Evolutionary conservation across 2,888 invertebrate genomes (phyloP), one percentile per base, ranked within the genome.

Genomic region (Scaptomyza cyrtandrae): DNA sequence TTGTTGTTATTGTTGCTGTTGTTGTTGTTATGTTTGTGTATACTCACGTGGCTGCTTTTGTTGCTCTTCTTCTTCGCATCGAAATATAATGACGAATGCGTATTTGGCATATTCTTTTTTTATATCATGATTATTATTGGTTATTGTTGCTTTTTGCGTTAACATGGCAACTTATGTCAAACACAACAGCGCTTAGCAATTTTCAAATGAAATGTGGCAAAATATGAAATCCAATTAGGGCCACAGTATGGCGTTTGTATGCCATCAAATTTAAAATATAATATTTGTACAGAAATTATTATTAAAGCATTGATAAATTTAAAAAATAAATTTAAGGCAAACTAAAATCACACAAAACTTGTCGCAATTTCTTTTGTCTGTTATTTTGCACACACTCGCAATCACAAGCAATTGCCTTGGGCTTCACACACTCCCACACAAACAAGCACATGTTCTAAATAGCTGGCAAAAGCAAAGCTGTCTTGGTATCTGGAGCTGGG

Each of bases 111-210:
- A 43, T 52, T 57, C 39, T 78, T 57, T 54, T 49, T 67, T 48
- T 33, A n/a, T 60, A 44, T 64, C 60, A 29, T 49, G n/a, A 24
- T 54, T 55, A n/a, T 9, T 27, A 24, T 54, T 33, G 9, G 10
- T 10, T 2, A 7, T 31, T 50, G n/a, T 16, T 62, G 53, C 55
- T 52, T n/a, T 45, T 10, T 52, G 55, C 79, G 85, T 82, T 86
- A 67, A 50, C 83, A 83, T 83, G 77, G 83, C 85, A 83, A 83
- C 83, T 86, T 83, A 80, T 83, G 86, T 82, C 71, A 70, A 71
- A 50, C 37, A 59, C 16, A 41, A 14, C 35, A 44, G 16, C 41
- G 45, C 52, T 19, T 68, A 52, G 61, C 55, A 72, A 78, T 65
- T 41, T 48, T 39, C 37, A 57, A 46, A 57, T 41, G 44, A 49